Base-by-base conservation (phyloP, 2,113 vertebrate genomes). In the Gobius niger region DNA sequence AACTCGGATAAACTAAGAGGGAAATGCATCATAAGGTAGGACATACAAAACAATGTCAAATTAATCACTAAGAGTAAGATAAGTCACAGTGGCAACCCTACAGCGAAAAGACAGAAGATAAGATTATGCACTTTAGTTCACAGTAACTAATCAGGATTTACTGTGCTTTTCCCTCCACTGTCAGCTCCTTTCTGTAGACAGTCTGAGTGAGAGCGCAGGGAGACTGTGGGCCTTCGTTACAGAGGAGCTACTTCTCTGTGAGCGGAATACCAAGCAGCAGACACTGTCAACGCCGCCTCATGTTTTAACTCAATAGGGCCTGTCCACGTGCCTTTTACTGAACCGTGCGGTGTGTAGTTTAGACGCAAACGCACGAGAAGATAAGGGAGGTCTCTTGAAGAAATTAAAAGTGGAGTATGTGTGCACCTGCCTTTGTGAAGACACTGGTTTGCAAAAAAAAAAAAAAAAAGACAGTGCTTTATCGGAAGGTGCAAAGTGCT, bases 261-360 rank as follows among this genome's bases (percentile, higher is more conserved):
- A 83, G 78, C 51, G 72, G 88, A 89, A 88, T 89, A 82, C 75
- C 85, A 90, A 91, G 69, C 78, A 86, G 87, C 44, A 77, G 42
- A 61, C 65, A 69, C 61, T 79, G 79, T 88, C 82, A 84, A 72
- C 80, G 68, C 65, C 60, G 63, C 66, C 79, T 9, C 77, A 63
- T 50, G 44, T 76, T 34, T 34, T 72, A 54, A 81, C 65, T 72
- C 74, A 80, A 66, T 64, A 71, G 62, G 34, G 40, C 66, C 51
- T 34, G 63, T 57, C 65, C 65, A 70, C 67, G 69, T 73, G 62
- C 63, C 53, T 62, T 66, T 61, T 49, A 51, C 70, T 61, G 47
- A 62, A 67, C 15, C 56, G 40, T 6, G 50, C 57, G 46, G 63
- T 47, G 47, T 73, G 59, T 54, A 42, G 60, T 24, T 53, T n/a